These are phyloP conservation scores for Antennarius maculatus DNA, from an alignment of 2,797 vertebrate species.

Conservation along the genomic window DNA sequence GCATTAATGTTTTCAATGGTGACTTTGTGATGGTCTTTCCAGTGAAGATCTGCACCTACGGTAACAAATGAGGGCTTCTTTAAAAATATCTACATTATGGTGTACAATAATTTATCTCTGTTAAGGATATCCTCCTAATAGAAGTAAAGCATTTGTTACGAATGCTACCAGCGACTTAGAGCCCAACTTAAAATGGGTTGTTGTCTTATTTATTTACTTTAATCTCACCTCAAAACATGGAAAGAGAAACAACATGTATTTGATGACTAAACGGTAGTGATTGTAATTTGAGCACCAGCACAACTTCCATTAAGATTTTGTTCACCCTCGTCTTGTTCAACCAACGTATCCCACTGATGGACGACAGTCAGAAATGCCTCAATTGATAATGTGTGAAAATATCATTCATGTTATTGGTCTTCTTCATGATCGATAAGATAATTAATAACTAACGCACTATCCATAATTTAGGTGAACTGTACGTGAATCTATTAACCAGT, in stretches of 20 bases:
- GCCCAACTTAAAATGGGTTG: too few species aligned
- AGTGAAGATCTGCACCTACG: slow-evolving; percentile 72
- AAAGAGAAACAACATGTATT: too few species aligned
- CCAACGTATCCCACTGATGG: slow-evolving; percentile 13
- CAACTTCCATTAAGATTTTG: slow-evolving; percentile 49
- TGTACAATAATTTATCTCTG: too few species aligned
- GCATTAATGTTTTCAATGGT: slow-evolving; percentile 75
- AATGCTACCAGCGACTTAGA: too few species aligned
- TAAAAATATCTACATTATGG: too few species aligned
- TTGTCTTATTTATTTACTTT: too few species aligned
- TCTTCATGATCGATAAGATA: fast-evolving
- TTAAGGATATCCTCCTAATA: too few species aligned
- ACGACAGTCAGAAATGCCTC: slow-evolving; percentile 16
- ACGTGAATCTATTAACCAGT: too few species aligned
- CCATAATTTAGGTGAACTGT: too few species aligned
- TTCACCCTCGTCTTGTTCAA: slow-evolving; percentile 36
- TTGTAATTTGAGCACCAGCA: slow-evolving; percentile 40
- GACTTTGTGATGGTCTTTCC: slow-evolving; percentile 83
- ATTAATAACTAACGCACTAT: not conserved
- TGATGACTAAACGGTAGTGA: too few species aligned
- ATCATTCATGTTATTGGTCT: not conserved
- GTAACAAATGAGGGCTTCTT: too few species aligned
- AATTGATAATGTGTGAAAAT: not conserved
- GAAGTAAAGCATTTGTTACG: not conserved
- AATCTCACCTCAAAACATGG: too few species aligned